Conservation (phyloP, 2,113 vertebrate genomes). For the Pseudorectes ferrugineus region DNA sequence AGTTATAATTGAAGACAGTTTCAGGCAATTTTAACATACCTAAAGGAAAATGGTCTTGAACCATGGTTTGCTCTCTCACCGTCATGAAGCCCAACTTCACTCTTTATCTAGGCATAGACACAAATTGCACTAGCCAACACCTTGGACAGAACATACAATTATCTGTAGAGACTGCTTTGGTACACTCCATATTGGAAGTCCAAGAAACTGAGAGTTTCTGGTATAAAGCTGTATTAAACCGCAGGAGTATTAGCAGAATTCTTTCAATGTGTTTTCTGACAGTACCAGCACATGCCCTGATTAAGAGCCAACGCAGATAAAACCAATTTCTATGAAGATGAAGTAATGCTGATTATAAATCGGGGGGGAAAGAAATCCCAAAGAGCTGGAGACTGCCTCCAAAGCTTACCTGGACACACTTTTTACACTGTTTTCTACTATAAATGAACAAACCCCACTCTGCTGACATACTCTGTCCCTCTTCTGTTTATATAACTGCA, state of each 20-base stretch:
- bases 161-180: background rate
- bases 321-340: background rate
- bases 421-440: background rate
- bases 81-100: background rate
- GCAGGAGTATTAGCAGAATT: background rate
- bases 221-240: background rate
- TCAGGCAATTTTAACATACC: background rate
- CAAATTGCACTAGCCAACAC: background rate
- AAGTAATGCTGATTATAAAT: background rate
- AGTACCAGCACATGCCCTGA: background rate
- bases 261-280: background rate
- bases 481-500: background rate
- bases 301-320: background rate
- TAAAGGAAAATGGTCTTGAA: background rate
- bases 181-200: background rate
- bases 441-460: background rate
- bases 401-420: background rate
- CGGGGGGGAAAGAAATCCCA: fast-evolving
- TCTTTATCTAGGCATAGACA: background rate
- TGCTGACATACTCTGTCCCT: background rate
- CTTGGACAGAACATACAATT: background rate
- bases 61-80: background rate
- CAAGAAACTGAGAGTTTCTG: background rate
- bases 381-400: background rate
- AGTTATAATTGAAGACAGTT: background rate